Conservation (phyloP, 2,888 invertebrate genomes). For the Apoda limacodes region DNA sequence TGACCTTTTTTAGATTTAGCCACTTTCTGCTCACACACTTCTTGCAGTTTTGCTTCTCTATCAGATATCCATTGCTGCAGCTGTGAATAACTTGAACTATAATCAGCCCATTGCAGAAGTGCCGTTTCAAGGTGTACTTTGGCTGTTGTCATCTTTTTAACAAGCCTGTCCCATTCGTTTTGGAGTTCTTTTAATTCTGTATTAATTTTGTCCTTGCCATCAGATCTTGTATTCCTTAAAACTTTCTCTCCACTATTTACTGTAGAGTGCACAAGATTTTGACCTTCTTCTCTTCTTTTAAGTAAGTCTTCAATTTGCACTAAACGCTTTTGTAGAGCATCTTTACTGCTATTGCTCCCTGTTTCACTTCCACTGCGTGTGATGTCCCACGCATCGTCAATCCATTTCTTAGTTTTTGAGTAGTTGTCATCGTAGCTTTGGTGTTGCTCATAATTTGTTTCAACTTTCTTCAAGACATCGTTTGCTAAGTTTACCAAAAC, state of each 20-base stretch:
- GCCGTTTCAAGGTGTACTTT: constrained; percentile 93
- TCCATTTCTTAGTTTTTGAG: constrained; percentile 84
- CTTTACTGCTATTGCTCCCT: constrained; percentile 82
- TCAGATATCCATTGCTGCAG: constrained; percentile 95
- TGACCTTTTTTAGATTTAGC: constrained; percentile 83
- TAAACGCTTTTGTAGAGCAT: constrained; percentile 83
- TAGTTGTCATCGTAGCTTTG: constrained; percentile 82
- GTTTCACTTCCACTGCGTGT: constrained; percentile 85
- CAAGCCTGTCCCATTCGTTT: constrained; percentile 91
- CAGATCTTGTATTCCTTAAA: constrained; percentile 86
- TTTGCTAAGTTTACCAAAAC: constrained; percentile 89
- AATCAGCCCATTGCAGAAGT: constrained; percentile 95
- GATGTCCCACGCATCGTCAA: constrained; percentile 85
- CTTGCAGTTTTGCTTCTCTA: constrained; percentile 90
- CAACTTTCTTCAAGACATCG: constrained; percentile 91
- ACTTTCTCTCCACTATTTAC: constrained; percentile 93
- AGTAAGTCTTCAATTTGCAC: constrained; percentile 84
- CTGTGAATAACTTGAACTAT: constrained; percentile 92
- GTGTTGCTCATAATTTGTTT: constrained; percentile 89
- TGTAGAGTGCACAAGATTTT: constrained; percentile 86
- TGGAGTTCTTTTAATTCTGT: constrained; percentile 90
- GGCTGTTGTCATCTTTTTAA: constrained; percentile 91
- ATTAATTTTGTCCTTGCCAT: constrained; percentile 89
- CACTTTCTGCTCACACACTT: constrained; percentile 88
- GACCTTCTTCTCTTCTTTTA: constrained; percentile 86